Conservation (phyloP, 1,140 invertebrate species). For the Drosophila varians region DNA sequence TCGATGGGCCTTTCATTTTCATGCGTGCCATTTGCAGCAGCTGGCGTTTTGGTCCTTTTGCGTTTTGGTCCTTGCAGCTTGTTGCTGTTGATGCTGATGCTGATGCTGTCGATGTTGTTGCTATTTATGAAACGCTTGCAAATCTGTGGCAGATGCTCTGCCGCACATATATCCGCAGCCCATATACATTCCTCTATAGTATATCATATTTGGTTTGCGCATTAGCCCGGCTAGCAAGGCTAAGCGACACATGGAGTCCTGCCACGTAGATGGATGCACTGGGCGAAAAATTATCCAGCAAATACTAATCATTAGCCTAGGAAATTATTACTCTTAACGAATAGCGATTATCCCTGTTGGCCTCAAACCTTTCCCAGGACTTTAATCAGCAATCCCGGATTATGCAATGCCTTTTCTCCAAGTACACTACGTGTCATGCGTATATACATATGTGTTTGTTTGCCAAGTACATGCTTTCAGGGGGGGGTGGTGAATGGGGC, state of each 20-base stretch:
- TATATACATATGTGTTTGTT: conserved; percentile 35
- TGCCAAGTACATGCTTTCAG: conserved; percentile 50
- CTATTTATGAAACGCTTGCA: conserved; percentile 77
- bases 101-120: conserved; percentile 40
- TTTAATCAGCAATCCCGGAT: background rate
- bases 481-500: conserved; percentile 32
- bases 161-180: conserved; percentile 55
- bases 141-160: conserved; percentile 68
- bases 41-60: conserved; percentile 35
- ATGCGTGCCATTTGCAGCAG: conserved; percentile 81
- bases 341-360: background rate
- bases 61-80: conserved; percentile 62
- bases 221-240: conserved; percentile 73
- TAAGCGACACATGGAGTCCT: conserved; percentile 67
- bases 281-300: background rate
- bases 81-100: conserved; percentile 55
- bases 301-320: background rate
- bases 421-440: conserved; percentile 28
- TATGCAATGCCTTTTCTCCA: background rate
- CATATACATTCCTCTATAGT: conserved; percentile 54
- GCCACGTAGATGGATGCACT: conserved; percentile 47
- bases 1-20: conserved; percentile 81
- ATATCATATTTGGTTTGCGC: conserved; percentile 79
- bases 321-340: background rate
- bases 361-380: background rate